Percentiles rank a stretch among this genome's conserved stretches.
Evolutionary conservation across 2,797 vertebrate species (phyloP).

Genomic region (Pseudocheirus occidentalis): DNA sequence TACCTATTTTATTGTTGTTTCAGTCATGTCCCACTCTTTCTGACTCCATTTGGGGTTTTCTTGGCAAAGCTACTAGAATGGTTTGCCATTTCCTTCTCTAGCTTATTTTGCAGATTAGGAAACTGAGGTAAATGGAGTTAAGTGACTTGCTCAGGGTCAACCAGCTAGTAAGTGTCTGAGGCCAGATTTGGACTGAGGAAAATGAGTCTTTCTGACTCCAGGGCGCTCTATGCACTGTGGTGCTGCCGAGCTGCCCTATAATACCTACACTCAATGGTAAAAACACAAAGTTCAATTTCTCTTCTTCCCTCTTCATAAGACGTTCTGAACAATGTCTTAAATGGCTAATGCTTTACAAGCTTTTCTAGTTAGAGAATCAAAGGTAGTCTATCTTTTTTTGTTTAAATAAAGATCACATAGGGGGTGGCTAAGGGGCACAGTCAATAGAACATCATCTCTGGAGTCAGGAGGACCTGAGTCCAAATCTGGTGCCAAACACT

Average conservation of each 20-base stretch:
- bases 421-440: too few relatives aligned
- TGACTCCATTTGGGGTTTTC: not conserved
- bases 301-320: not conserved
- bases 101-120: not conserved
- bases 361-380: not conserved
- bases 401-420: too few relatives aligned
- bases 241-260: not conserved
- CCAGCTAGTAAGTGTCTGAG: not conserved
- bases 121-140: not conserved
- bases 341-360: not conserved
- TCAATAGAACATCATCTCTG: too few relatives aligned
- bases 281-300: not conserved
- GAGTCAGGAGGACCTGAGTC: too few relatives aligned
- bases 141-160: not conserved
- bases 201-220: not conserved
- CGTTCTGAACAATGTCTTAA: conserved; percentile 6
- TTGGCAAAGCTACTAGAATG: not conserved
- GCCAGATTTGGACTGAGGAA: not conserved
- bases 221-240: not conserved
- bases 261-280: not conserved
- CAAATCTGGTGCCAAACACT: too few relatives aligned
- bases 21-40: not conserved
- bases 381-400: not conserved
- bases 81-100: not conserved
- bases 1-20: not conserved